Percentiles rank a stretch among this genome's conserved stretches.
Conservation (phyloP, 2,113 vertebrate species). For the Laticauda laticaudata region DNA sequence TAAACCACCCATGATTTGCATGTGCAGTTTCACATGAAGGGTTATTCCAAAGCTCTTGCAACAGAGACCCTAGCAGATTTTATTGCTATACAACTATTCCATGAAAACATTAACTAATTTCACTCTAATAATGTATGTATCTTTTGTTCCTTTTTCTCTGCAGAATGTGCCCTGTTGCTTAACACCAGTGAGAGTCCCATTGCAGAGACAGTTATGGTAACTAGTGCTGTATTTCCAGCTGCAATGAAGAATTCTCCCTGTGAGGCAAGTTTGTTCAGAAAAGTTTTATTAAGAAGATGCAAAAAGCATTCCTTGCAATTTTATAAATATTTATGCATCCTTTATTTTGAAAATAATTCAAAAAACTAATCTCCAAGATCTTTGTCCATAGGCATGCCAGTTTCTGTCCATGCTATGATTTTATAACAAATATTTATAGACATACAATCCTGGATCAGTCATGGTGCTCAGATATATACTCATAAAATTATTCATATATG, state of each 20-base stretch:
- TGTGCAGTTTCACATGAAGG: not conserved
- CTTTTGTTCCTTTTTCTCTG: slow-evolving; percentile 15
- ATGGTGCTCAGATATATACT: not conserved
- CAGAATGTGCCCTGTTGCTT: slow-evolving; percentile 79
- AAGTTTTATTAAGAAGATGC: not conserved
- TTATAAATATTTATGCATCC: not conserved
- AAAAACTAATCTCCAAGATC: not conserved
- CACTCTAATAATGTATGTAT: slow-evolving; percentile 28
- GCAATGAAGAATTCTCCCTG: slow-evolving; percentile 92
- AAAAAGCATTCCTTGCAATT: not conserved
- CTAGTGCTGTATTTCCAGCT: slow-evolving; percentile 83
- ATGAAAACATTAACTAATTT: slow-evolving; percentile 13
- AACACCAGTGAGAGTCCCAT: slow-evolving; percentile 78
- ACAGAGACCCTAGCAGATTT: not conserved
- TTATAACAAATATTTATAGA: not conserved
- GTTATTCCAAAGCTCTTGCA: not conserved
- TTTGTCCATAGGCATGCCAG: not conserved
- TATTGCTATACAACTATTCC: not conserved
- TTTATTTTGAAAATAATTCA: not conserved
- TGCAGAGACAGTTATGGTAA: slow-evolving; percentile 71
- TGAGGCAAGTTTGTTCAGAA: slow-evolving; percentile 74
- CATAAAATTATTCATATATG: not conserved
- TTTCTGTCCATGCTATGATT: not conserved
- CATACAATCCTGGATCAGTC: not conserved
- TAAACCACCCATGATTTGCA: not conserved